Evolutionary conservation across 2,113 vertebrate species (phyloP).

Genomic region (Murina feae): DNA sequence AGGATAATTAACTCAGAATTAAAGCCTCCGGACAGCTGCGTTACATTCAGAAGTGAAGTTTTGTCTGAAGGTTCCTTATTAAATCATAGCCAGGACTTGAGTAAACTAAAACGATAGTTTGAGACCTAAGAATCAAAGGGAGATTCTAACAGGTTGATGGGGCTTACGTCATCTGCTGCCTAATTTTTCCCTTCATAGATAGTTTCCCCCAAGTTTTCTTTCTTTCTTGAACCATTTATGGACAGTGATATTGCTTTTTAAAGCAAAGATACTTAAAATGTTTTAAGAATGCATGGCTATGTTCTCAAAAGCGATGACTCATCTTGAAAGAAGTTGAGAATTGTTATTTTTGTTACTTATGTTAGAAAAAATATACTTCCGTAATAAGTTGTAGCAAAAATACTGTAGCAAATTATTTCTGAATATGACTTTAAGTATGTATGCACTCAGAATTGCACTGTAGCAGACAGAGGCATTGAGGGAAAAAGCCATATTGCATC

Average conservation of each 20-base stretch:
- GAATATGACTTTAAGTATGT: not conserved
- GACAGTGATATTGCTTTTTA: not conserved
- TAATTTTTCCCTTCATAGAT: not conserved
- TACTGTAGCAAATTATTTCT: not conserved
- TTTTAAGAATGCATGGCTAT: not conserved
- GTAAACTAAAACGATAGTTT: constrained; percentile 23
- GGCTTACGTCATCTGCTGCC: not conserved
- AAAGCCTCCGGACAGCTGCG: not conserved
- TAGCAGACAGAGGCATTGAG: not conserved
- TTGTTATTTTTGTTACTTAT: constrained; percentile 28
- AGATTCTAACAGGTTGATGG: not conserved
- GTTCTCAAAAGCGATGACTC: constrained; percentile 23
- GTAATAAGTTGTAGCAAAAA: not conserved
- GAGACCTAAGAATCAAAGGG: not conserved
- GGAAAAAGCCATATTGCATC: not conserved
- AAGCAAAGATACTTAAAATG: not conserved
- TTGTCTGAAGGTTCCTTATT: constrained; percentile 26
- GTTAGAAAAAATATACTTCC: constrained; percentile 9
- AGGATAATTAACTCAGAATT: constrained; percentile 57
- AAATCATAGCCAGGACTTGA: not conserved
- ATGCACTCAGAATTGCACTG: not conserved
- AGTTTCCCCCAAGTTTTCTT: not conserved
- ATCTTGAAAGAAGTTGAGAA: not conserved
- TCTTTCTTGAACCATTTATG: not conserved
- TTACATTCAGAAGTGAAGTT: constrained; percentile 3